Evolutionary conservation across 2,797 vertebrate species (phyloP).

Genomic region (Molossus alvarezi): DNA sequence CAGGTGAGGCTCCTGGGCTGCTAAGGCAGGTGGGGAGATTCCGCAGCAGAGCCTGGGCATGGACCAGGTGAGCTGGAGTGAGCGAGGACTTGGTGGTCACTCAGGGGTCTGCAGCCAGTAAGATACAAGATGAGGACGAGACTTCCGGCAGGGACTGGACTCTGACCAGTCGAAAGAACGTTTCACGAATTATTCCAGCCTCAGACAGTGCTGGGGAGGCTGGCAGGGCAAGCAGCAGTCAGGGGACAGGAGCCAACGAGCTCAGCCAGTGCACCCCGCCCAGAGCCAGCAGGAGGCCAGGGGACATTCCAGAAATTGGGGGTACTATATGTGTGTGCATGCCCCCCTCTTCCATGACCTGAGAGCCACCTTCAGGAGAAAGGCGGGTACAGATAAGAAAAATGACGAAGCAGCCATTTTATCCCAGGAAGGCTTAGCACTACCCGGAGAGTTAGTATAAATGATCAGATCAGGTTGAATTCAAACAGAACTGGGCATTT

Average conservation of each 20-base stretch:
- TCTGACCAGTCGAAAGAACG: neutral
- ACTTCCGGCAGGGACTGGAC: neutral
- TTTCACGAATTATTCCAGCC: neutral
- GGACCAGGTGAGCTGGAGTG: neutral
- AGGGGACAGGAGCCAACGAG: neutral
- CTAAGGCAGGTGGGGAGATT: neutral
- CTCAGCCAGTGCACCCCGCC: neutral
- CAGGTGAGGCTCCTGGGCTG: neutral
- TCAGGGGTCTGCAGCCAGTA: neutral
- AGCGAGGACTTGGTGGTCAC: neutral
- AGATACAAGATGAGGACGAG: neutral
- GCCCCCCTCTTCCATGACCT: neutral
- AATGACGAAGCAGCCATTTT: neutral
- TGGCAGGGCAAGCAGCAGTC: neutral
- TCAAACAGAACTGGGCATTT: neutral
- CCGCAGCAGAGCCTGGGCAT: neutral
- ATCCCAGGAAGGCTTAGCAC: neutral
- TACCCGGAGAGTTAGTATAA: neutral
- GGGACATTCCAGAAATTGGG: neutral
- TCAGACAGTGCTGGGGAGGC: neutral
- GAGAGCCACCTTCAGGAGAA: neutral
- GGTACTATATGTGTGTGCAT: neutral
- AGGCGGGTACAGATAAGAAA: neutral
- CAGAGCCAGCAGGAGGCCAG: neutral
- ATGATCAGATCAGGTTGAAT: neutral